phyloP scores from a whole-genome alignment of 2,888 invertebrate genomes.

The Cataglyphis livida region DNA sequence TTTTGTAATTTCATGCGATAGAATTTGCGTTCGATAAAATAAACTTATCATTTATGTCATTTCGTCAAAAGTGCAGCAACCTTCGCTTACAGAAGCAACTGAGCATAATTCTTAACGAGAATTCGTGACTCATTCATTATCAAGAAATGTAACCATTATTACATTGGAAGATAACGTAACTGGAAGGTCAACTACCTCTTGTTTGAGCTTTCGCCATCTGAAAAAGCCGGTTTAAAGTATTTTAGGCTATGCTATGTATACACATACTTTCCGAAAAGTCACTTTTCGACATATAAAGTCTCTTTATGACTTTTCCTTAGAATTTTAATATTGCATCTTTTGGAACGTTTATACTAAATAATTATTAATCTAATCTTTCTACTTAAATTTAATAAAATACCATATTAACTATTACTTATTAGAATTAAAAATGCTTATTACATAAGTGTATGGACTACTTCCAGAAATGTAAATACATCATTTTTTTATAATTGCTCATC shows the following conservation, averaged over 20 bases:
- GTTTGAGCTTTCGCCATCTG: constrained; percentile 23
- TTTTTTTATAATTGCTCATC: not conserved
- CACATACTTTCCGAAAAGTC: not conserved
- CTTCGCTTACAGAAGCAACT: constrained; percentile 32
- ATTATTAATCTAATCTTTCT: not conserved
- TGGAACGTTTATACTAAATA: not conserved
- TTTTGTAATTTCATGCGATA: not conserved
- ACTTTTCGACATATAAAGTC: not conserved
- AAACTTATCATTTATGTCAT: constrained; percentile 28
- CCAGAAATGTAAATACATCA: not conserved
- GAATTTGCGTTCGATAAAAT: constrained; percentile 1
- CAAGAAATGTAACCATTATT: constrained; percentile 47
- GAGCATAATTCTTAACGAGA: constrained; percentile 58
- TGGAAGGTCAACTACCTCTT: constrained; percentile 51
- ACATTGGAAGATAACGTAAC: constrained; percentile 57
- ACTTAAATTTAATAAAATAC: not conserved
- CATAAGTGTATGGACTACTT: not conserved
- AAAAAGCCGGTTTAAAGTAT: not conserved
- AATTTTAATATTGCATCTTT: not conserved
- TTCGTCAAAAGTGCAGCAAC: constrained; percentile 46
- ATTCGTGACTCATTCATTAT: constrained; percentile 61
- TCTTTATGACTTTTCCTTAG: not conserved
- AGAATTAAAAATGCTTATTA: not conserved
- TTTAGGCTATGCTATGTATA: not conserved
- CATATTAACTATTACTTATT: not conserved